Conservation (phyloP, 1,140 invertebrate species). For the Propsilocerus akamusi region DNA sequence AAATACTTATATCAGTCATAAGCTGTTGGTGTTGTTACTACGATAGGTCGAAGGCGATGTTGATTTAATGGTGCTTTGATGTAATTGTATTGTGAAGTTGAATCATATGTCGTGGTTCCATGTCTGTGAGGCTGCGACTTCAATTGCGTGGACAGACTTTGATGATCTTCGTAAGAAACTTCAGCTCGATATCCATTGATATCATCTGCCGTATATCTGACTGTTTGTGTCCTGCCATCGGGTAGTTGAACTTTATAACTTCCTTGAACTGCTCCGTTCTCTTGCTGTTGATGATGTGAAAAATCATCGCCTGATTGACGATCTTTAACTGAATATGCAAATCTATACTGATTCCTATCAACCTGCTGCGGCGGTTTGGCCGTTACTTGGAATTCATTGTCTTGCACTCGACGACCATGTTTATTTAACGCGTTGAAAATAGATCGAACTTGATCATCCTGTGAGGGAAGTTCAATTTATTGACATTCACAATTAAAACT, state of each 20-base stretch:
- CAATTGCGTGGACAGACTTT: background rate
- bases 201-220: slow-evolving; percentile 33
- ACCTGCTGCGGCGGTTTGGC: background rate
- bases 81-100: background rate
- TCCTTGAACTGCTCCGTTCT: slow-evolving; percentile 31
- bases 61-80: background rate
- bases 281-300: slow-evolving; percentile 31
- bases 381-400: background rate
- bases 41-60: too few relatives aligned
- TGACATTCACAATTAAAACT: background rate
- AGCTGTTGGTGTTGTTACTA: too few relatives aligned
- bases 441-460: background rate
- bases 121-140: background rate
- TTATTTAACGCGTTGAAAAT: background rate
- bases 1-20: too few relatives aligned
- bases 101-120: background rate
- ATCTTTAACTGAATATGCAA: slow-evolving; percentile 32
- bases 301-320: slow-evolving; percentile 32
- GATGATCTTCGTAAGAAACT: slow-evolving; percentile 27
- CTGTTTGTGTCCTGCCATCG: slow-evolving; percentile 48
- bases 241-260: slow-evolving; percentile 56
- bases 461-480: too few relatives aligned
- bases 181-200: slow-evolving; percentile 30
- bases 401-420: background rate
- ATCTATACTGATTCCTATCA: slow-evolving; percentile 31